Percentiles rank a stretch among this genome's conserved stretches.
Evolutionary conservation across 2,797 vertebrate species (phyloP).

Genomic region (Enteromius trimaculatus): DNA sequence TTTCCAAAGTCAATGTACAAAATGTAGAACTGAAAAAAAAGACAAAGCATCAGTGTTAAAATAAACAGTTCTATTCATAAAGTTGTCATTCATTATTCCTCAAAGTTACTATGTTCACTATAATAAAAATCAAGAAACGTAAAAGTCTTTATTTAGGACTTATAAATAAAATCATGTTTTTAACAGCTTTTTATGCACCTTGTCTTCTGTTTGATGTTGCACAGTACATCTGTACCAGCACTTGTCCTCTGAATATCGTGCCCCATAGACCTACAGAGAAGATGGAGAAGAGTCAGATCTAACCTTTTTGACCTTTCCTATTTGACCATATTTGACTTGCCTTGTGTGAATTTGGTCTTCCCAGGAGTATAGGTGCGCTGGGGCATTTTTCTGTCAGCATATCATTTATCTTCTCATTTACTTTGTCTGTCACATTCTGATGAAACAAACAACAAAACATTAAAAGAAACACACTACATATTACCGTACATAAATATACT

Average conservation of each 20-base stretch:
- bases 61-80: not conserved
- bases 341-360: constrained; percentile 57
- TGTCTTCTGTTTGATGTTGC: constrained; percentile 72
- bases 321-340: constrained; percentile 35
- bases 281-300: not conserved
- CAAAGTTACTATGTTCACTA: not conserved
- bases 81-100: not conserved
- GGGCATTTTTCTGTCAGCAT: constrained; percentile 58
- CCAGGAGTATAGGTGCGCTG: constrained; percentile 45
- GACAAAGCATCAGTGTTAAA: not conserved
- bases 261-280: constrained; percentile 76
- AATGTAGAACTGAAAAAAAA: constrained; percentile 63
- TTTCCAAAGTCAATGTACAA: constrained; percentile 84
- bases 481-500: not conserved
- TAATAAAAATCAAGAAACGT: not conserved
- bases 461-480: not conserved
- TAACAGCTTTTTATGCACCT: constrained; percentile 59
- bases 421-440: constrained; percentile 61
- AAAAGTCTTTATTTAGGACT: not conserved
- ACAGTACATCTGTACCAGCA: constrained; percentile 84
- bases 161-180: not conserved
- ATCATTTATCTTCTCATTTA: constrained; percentile 52
- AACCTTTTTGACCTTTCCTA: not conserved
- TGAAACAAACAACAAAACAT: not conserved
- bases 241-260: constrained; percentile 80